Evolutionary conservation across 2,888 invertebrate species (phyloP).

Genomic region (Papilio elwesi): DNA sequence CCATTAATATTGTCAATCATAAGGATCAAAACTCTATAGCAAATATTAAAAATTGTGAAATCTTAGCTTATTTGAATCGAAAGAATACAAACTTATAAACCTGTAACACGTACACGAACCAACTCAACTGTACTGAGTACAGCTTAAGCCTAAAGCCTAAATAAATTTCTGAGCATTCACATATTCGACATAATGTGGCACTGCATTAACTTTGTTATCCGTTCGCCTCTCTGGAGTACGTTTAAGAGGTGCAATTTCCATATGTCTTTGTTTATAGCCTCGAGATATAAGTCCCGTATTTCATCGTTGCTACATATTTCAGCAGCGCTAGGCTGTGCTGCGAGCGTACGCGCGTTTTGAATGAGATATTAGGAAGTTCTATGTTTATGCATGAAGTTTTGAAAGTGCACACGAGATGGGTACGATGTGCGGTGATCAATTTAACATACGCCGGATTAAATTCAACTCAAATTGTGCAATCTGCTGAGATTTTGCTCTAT

Average conservation of each 20-base stretch:
- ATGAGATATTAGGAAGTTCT: neutral
- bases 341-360: conserved; percentile 10
- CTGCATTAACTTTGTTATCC: too few species aligned
- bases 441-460: conserved; percentile 1
- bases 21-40: too few species aligned
- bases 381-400: conserved; percentile 22
- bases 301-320: conserved; percentile 50
- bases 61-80: too few species aligned
- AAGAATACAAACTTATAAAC: too few species aligned
- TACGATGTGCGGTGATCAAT: neutral
- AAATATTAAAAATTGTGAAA: too few species aligned
- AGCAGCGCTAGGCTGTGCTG: conserved; percentile 36
- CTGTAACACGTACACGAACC: too few species aligned
- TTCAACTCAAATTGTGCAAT: neutral
- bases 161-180: too few species aligned
- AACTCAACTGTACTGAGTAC: too few species aligned
- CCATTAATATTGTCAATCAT: too few species aligned
- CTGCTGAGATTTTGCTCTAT: too few species aligned
- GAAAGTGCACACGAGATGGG: neutral
- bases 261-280: conserved; percentile 51
- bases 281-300: conserved; percentile 50
- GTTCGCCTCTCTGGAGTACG: conserved; percentile 45
- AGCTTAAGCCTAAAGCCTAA: too few species aligned
- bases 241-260: conserved; percentile 50
- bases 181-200: too few species aligned